Evolutionary conservation across 1,140 invertebrate species (phyloP), one percentile per base, ranked within the genome.

Genomic region (Maniola jurtina): DNA sequence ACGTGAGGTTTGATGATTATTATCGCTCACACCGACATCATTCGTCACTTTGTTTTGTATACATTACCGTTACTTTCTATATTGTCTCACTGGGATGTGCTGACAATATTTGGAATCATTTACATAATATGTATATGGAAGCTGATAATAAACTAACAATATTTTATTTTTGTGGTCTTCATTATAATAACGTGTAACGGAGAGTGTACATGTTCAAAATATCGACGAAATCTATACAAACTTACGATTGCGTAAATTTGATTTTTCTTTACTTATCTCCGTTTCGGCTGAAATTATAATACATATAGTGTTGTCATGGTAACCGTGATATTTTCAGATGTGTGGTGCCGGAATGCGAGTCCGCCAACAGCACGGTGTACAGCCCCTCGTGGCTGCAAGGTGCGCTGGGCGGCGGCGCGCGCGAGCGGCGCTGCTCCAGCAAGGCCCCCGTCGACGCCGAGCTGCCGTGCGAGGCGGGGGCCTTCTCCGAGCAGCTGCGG

Each of bases 291-390:
- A n/a, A n/a, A n/a, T n/a, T n/a, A n/a, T n/a, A n/a, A n/a, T n/a
- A n/a, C n/a, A n/a, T n/a, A n/a, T n/a, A n/a, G n/a, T n/a, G n/a
- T n/a, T n/a, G n/a, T n/a, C n/a, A n/a, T n/a, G n/a, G n/a, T n/a
- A n/a, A n/a, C 25, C 4, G 25, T 25, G 25, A 25, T 45, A 15
- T 76, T n/a, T 63, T 2, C 76, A 86, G 84, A 73, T 88, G 83
- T 66, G 66, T 80, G 45, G 75, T 88, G 8, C 79, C 86, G 10
- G 86, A 88, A 45, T 88, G 86, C 63, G 86, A 88, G 59, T 45
- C 72, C 0, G 5, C 58, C 0, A 88, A 86, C 75, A 82, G 65
- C 34, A 79, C 76, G 0, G 74, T 73, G 7, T 86, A 77, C 70
- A 62, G 36, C 3, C 75, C 84, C 0, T 4, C 58, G 4, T 88